A percentile compares a stretch with the other conserved stretches of the same genome.
phyloP scores from a whole-genome alignment of 2,797 vertebrate species.

The Eupleurogrammus muticus region DNA sequence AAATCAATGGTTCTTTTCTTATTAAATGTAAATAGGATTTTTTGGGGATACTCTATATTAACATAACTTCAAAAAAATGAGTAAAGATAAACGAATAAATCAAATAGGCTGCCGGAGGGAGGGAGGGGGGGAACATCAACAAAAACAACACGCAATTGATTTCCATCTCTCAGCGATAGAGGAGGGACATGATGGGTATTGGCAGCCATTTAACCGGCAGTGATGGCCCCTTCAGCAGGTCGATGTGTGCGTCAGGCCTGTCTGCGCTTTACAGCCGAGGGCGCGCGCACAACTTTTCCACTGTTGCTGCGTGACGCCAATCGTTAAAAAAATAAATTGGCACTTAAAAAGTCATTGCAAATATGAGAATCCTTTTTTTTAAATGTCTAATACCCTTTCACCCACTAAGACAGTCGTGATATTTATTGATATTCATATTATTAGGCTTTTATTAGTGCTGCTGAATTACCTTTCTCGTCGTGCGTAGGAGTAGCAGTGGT shows the following conservation, averaged over 20 bases:
- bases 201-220: conserved; percentile 50
- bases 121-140: too few relatives aligned
- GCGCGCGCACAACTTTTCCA: not conserved
- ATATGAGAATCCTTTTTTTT: not conserved
- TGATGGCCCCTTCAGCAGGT: conserved; percentile 51
- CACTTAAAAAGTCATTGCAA: not conserved
- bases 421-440: too few relatives aligned
- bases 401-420: too few relatives aligned
- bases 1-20: not conserved
- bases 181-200: conserved; percentile 29
- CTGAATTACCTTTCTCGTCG: conserved; percentile 94
- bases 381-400: not conserved
- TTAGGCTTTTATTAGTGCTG: not conserved
- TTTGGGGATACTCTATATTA: not conserved
- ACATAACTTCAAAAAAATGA: not conserved
- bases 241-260: conserved; percentile 39
- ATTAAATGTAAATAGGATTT: not conserved
- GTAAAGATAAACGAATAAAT: not conserved
- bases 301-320: not conserved
- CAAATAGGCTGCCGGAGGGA: conserved; percentile 1
- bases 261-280: not conserved
- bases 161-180: conserved; percentile 41
- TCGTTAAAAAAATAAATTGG: not conserved
- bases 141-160: conserved; percentile 49
- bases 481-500: conserved; percentile 96